phyloP scores from a whole-genome alignment of 2,113 vertebrate species.

The Atherinomorus stipes region DNA sequence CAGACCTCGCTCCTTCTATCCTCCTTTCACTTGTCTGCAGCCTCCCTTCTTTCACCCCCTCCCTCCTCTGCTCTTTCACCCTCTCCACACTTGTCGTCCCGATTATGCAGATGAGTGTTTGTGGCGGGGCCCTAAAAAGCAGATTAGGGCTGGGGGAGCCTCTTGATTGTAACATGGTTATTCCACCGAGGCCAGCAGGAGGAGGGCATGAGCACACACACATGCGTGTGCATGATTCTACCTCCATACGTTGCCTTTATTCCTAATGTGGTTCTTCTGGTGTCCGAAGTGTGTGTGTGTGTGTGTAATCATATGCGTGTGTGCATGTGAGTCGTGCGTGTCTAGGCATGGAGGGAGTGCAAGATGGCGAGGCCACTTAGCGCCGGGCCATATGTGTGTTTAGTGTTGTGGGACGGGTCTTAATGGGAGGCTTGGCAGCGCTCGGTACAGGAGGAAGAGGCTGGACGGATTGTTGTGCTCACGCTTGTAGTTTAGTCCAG shows the following conservation, averaged over 20 bases:
- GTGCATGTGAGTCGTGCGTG: slow-evolving; percentile 14
- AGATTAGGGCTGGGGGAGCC: slow-evolving; percentile 84
- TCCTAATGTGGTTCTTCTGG: slow-evolving; percentile 27
- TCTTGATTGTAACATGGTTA: slow-evolving; percentile 80
- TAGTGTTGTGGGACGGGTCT: slow-evolving; percentile 45
- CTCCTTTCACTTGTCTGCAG: slow-evolving; percentile 22
- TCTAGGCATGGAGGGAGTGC: slow-evolving; percentile 44
- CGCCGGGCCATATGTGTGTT: slow-evolving; percentile 34
- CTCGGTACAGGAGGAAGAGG: slow-evolving; percentile 33
- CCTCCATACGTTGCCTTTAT: slow-evolving; percentile 27
- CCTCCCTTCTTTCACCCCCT: slow-evolving; percentile 49
- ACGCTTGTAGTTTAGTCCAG: slow-evolving; percentile 23
- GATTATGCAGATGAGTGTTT: slow-evolving; percentile 93
- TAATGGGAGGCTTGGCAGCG: slow-evolving; percentile 56
- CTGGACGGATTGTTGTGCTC: slow-evolving; percentile 14
- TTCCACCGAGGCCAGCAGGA: slow-evolving; percentile 78
- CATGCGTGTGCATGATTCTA: slow-evolving; percentile 14
- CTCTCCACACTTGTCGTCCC: slow-evolving; percentile 90
- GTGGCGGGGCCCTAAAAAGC: slow-evolving; percentile 80
- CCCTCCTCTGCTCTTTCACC: slow-evolving; percentile 65
- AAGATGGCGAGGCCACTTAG: slow-evolving; percentile 67
- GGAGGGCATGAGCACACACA: slow-evolving; percentile 63
- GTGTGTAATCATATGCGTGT: slow-evolving; percentile 28
- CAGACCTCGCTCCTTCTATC: slow-evolving; percentile 13
- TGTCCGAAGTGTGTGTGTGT: slow-evolving; percentile 33